Percentiles rank a stretch among this genome's conserved stretches.
These are phyloP conservation scores for Urocitellus parryii DNA, from an alignment of 2,113 vertebrate species.

Conservation along the genomic window DNA sequence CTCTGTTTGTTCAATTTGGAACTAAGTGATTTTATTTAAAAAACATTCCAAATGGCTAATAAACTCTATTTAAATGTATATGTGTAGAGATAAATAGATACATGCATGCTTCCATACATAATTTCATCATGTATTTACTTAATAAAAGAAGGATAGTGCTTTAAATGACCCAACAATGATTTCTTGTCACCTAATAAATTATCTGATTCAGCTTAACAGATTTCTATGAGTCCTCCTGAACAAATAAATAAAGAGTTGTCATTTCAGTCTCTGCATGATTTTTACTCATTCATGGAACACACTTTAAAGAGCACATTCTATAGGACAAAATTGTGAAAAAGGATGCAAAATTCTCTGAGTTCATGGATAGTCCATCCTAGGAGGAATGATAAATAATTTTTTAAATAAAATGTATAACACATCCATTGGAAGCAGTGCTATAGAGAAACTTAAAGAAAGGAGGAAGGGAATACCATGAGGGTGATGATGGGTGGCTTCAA, in stretches of 20 bases:
- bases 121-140: neutral
- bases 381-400: neutral
- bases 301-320: neutral
- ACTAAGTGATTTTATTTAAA: neutral
- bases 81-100: neutral
- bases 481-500: fast-evolving
- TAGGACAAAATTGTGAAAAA: neutral
- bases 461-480: neutral
- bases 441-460: neutral
- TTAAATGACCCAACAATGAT: neutral
- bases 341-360: neutral
- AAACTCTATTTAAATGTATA: neutral
- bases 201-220: neutral
- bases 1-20: neutral
- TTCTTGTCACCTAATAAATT: neutral
- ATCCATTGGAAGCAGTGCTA: neutral
- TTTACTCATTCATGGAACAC: neutral
- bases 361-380: neutral
- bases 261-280: neutral
- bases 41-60: neutral
- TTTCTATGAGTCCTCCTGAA: neutral
- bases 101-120: neutral
- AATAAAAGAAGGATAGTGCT: neutral
- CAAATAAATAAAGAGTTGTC: neutral
- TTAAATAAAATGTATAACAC: neutral